These are phyloP conservation scores for Mesoligia furuncula DNA, from an alignment of 2,888 invertebrate species.

Conservation along the genomic window DNA sequence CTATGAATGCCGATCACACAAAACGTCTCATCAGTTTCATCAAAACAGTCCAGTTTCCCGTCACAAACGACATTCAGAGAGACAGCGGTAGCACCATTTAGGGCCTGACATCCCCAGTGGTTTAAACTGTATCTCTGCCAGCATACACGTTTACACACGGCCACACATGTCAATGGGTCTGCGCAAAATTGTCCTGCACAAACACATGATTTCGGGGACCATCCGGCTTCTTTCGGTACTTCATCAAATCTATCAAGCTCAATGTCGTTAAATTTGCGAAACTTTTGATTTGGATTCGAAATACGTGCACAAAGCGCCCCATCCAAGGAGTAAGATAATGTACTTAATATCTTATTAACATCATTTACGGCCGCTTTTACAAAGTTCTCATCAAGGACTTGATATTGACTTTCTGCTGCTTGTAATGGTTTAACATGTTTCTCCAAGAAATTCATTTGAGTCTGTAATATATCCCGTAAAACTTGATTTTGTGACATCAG, in stretches of 20 bases:
- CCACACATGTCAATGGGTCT: conserved; percentile 67
- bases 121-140: conserved; percentile 75
- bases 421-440: conserved; percentile 40
- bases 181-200: conserved; percentile 74
- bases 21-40: conserved; percentile 80
- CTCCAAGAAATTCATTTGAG: conserved; percentile 73
- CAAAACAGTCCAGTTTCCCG: conserved; percentile 84
- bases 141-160: conserved; percentile 77
- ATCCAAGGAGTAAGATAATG: conserved; percentile 73
- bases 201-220: conserved; percentile 71
- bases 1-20: conserved; percentile 74
- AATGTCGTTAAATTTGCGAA: conserved; percentile 49
- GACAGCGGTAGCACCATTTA: conserved; percentile 69
- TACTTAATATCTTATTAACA: conserved; percentile 72
- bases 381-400: conserved; percentile 48
- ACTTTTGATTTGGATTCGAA: background rate
- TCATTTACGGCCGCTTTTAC: conserved; percentile 68
- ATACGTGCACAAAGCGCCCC: conserved; percentile 71
- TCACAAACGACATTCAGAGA: conserved; percentile 80
- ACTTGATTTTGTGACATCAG: conserved; percentile 70
- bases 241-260: conserved; percentile 25
- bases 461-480: conserved; percentile 70
- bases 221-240: conserved; percentile 41
- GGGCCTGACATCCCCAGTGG: conserved; percentile 77
- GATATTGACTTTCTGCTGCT: conserved; percentile 18